These are phyloP conservation scores for Gryllus longicercus DNA, from an alignment of 2,888 invertebrate species.

Conservation along the genomic window DNA sequence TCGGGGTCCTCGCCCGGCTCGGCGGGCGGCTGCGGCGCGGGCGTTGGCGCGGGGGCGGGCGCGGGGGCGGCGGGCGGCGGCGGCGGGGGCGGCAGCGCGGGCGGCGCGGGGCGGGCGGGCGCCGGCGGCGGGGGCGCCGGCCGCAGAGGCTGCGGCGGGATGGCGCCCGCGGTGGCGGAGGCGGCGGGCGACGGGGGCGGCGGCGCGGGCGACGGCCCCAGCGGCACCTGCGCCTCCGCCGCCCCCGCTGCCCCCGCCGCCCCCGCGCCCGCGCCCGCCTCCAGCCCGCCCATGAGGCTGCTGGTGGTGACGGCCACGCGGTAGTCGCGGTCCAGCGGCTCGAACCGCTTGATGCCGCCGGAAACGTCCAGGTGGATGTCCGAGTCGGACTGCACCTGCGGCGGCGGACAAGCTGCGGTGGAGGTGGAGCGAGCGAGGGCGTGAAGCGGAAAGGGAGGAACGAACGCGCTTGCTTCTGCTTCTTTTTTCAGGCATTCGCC, in stretches of 20 bases:
- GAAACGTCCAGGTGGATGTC: conserved; percentile 60
- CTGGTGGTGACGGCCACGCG: conserved; percentile 51
- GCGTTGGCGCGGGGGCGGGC: conserved; percentile 44
- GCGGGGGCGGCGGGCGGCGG: conserved; percentile 48
- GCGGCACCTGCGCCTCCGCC: background rate
- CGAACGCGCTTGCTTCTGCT: no score
- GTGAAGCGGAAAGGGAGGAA: no score
- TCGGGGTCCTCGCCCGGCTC: conserved; percentile 23
- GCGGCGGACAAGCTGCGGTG: no score
- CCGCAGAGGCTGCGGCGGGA: conserved; percentile 58
- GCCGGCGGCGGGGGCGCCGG: conserved; percentile 53
- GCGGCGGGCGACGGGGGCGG: conserved; percentile 22
- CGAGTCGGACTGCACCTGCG: conserved; percentile 61
- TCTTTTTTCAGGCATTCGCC: no score
- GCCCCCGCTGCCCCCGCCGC: background rate
- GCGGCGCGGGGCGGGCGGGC: conserved; percentile 22
- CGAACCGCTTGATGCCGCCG: conserved; percentile 64
- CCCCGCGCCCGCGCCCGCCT: background rate
- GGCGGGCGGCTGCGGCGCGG: conserved; percentile 42
- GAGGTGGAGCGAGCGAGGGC: no score
- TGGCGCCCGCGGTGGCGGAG: background rate
- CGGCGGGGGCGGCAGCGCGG: conserved; percentile 37
- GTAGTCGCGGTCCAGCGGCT: conserved; percentile 58
- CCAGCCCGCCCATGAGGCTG: conserved; percentile 39
- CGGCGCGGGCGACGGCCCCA: conserved; percentile 38